A percentile compares a stretch with the other conserved stretches of the same genome.
Conservation (phyloP, 2,113 vertebrate species). For the Mandrillus leucophaeus region DNA sequence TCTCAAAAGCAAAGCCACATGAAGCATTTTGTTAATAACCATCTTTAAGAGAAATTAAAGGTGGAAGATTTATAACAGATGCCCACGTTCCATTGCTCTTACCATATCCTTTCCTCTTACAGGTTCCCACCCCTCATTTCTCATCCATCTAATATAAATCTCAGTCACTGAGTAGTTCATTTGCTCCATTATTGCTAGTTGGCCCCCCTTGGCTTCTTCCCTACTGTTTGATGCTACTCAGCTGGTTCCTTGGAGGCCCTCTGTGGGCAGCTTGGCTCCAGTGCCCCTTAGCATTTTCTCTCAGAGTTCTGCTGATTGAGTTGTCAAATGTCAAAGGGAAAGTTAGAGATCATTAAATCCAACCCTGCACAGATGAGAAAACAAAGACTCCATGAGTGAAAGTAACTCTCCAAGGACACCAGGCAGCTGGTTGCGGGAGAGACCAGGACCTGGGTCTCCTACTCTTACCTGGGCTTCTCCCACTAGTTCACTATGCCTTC, state of each 20-base stretch:
- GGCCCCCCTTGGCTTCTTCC: background rate
- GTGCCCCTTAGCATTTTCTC: background rate
- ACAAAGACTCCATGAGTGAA: background rate
- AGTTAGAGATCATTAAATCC: background rate
- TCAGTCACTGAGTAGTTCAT: background rate
- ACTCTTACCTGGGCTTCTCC: background rate
- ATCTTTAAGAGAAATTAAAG: background rate
- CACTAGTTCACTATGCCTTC: background rate
- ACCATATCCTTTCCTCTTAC: background rate
- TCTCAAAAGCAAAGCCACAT: background rate
- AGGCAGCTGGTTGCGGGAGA: accelerated
- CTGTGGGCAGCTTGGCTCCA: background rate
- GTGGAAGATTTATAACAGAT: background rate
- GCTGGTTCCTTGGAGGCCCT: background rate
- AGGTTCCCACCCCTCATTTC: background rate
- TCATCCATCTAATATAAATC: background rate
- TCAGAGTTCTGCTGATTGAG: conserved; percentile 7
- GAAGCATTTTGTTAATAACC: background rate
- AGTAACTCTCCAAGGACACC: background rate
- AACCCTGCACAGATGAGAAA: background rate
- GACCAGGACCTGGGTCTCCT: background rate
- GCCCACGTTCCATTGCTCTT: background rate
- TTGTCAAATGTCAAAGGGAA: background rate
- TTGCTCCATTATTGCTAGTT: background rate
- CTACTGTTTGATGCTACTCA: background rate